Conservation (phyloP, 2,113 vertebrate species). For the Vulpes lagopus region DNA sequence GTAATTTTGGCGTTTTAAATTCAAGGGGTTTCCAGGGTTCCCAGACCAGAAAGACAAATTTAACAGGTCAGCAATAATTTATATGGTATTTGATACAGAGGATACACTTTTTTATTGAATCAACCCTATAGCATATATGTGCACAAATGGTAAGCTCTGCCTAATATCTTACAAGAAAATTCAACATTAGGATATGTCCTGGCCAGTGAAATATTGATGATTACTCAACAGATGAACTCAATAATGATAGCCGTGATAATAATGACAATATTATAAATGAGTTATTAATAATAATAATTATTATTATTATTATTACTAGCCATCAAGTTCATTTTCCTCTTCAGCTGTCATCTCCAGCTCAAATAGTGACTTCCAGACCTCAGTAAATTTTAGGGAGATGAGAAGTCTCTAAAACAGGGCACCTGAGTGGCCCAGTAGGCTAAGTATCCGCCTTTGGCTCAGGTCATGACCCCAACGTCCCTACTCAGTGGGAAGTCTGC, state of each 20-base stretch:
- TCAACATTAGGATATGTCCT: background rate
- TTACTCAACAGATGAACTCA: background rate
- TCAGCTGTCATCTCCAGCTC: background rate
- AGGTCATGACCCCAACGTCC: background rate
- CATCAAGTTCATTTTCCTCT: background rate
- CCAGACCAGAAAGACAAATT: background rate
- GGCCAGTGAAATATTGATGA: background rate
- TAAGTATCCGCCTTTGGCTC: background rate
- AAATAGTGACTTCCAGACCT: background rate
- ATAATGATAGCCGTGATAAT: background rate
- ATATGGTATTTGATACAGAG: background rate
- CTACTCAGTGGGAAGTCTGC: background rate
- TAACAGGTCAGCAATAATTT: background rate
- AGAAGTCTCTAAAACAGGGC: background rate
- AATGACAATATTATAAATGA: background rate
- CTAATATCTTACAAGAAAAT: background rate
- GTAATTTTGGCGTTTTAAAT: constrained; percentile 36
- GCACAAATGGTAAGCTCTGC: background rate
- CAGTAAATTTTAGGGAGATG: background rate
- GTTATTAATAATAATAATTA: background rate
- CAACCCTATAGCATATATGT: background rate
- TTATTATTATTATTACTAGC: background rate
- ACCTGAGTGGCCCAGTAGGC: fast-evolving
- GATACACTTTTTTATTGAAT: background rate
- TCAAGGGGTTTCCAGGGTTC: background rate